phyloP scores from a whole-genome alignment of 2,797 vertebrate species.

The Lepilemur ruficaudatus region DNA sequence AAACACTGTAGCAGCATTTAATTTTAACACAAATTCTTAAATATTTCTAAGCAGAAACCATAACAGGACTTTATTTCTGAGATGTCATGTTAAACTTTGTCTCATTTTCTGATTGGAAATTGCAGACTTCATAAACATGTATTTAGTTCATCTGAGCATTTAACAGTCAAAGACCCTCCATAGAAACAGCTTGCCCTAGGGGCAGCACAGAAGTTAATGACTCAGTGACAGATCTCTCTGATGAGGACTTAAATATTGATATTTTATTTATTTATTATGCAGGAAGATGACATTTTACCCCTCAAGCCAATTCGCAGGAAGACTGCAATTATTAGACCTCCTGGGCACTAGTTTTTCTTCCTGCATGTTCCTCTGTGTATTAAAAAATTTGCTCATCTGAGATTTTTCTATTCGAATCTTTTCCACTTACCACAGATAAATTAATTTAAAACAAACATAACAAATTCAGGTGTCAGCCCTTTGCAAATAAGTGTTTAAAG shows the following conservation, averaged over 20 bases:
- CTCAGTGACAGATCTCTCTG: slow-evolving; percentile 60
- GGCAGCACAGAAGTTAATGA: slow-evolving; percentile 59
- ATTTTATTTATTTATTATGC: slow-evolving; percentile 78
- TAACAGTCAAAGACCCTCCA: slow-evolving; percentile 69
- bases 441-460: slow-evolving; percentile 66
- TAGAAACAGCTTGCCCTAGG: slow-evolving; percentile 58
- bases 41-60: neutral
- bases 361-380: slow-evolving; percentile 13
- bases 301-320: slow-evolving; percentile 67
- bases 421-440: slow-evolving; percentile 27
- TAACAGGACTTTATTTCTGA: neutral
- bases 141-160: slow-evolving; percentile 76
- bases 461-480: neutral
- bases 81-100: slow-evolving; percentile 70
- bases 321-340: slow-evolving; percentile 51
- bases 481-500: neutral
- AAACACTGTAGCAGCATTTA: neutral
- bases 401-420: neutral
- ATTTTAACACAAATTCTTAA: neutral
- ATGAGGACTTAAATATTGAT: slow-evolving; percentile 76
- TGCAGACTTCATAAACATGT: slow-evolving; percentile 67
- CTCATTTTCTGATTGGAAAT: slow-evolving; percentile 74
- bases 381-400: neutral
- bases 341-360: neutral
- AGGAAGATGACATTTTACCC: slow-evolving; percentile 74